Conservation (phyloP, 2,888 invertebrate species). For the Shargacucullia verbasci region DNA sequence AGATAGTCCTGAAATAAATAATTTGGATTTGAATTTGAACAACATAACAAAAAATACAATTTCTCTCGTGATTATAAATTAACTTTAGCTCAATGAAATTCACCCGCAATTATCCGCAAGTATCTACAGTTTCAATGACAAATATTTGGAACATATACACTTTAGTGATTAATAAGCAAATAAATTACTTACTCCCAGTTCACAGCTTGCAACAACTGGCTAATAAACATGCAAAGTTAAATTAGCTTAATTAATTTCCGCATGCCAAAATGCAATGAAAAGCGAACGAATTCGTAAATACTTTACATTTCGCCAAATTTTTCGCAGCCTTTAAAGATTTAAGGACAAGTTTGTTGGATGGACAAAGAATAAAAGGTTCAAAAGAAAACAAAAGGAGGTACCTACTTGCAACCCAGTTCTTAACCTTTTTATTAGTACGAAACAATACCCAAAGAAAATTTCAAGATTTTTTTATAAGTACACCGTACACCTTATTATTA, state of each 20-base stretch:
- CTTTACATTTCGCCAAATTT: slow-evolving; percentile 31
- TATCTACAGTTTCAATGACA: neutral
- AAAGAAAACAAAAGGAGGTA: slow-evolving; percentile 45
- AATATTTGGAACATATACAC: slow-evolving; percentile 5
- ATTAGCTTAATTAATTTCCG: slow-evolving; percentile 50
- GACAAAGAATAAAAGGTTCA: slow-evolving; percentile 46
- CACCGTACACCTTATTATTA: slow-evolving; percentile 15
- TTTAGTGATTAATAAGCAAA: slow-evolving; percentile 21
- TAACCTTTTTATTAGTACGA: slow-evolving; percentile 35
- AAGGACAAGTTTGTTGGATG: slow-evolving; percentile 34
- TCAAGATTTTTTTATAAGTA: slow-evolving; percentile 27
- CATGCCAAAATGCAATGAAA: slow-evolving; percentile 41
- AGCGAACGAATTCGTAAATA: slow-evolving; percentile 34
- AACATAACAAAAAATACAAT: too few relatives aligned
- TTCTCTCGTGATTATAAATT: too few relatives aligned
- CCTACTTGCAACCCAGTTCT: slow-evolving; percentile 30
- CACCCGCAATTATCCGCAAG: neutral
- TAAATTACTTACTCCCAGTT: slow-evolving; percentile 23
- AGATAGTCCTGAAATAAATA: too few relatives aligned
- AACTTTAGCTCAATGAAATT: slow-evolving; percentile 10
- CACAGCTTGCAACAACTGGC: slow-evolving; percentile 27
- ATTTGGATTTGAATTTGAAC: too few relatives aligned
- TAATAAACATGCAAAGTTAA: slow-evolving; percentile 42
- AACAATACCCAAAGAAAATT: slow-evolving; percentile 42
- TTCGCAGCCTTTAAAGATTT: slow-evolving; percentile 43